Conservation (phyloP, 2,113 vertebrate genomes). For the Syngnathus scovelli region DNA sequence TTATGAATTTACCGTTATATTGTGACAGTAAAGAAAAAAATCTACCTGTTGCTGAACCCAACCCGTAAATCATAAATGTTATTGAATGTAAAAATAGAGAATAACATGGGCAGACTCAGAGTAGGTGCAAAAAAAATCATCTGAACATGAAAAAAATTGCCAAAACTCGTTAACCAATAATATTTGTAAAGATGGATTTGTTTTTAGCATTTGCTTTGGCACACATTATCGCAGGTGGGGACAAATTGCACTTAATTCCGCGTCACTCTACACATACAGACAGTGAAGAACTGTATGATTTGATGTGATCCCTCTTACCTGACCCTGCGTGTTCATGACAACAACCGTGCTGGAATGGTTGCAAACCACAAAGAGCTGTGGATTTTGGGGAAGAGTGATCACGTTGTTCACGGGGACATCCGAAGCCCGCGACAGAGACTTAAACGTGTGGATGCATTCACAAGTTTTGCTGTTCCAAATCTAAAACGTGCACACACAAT, state of each 20-base stretch:
- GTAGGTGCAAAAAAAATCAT: too few species aligned
- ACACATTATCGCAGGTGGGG: too few species aligned
- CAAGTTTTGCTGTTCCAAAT: constrained; percentile 93
- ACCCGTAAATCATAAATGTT: too few species aligned
- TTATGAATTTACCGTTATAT: too few species aligned
- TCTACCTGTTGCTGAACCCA: too few species aligned
- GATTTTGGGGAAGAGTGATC: constrained; percentile 87
- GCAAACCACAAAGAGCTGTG: constrained; percentile 93
- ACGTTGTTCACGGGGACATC: constrained; percentile 94
- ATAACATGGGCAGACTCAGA: too few species aligned
- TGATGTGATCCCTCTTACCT: constrained; percentile 69
- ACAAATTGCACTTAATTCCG: not conserved
- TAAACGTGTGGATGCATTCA: constrained; percentile 89
- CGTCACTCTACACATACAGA: not conserved
- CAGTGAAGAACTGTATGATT: not conserved
- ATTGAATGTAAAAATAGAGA: too few species aligned
- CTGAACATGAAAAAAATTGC: too few species aligned
- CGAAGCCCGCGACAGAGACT: constrained; percentile 79
- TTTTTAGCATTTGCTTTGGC: too few species aligned
- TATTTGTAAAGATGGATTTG: too few species aligned
- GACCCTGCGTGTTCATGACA: constrained; percentile 93
- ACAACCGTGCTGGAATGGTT: constrained; percentile 90
- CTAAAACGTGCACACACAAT: constrained; percentile 55
- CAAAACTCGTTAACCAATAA: too few species aligned
- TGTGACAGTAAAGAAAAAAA: too few species aligned